Base-by-base conservation (phyloP, 2,113 vertebrate genomes). In the Oncorhynchus gorbuscha region DNA sequence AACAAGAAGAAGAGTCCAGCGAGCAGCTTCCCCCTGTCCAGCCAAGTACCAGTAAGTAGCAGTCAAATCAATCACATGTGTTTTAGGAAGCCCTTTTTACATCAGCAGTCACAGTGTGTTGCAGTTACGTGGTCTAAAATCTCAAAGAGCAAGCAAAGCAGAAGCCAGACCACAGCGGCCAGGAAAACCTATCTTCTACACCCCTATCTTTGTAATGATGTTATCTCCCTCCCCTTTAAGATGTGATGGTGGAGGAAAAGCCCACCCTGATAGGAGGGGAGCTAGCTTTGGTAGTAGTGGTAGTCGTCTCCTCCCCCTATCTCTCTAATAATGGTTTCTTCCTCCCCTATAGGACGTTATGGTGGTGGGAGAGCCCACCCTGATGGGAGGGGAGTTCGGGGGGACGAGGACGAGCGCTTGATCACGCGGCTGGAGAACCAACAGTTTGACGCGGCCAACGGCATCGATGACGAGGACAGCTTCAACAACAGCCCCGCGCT, bases 371-470 rank as follows among this genome's bases (percentile, higher is more conserved):
- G 97, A 99, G 93, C 97, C 97, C 87, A 99, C 97, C 39, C 94
- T 99, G 93, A 99, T 99, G 97, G 97, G 97, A 84, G 97, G 97
- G 77, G 97, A 99, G 94, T 99, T 99, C 72, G 97, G 97, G 97
- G 97, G 16, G 97, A 99, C 65, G 97, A 99, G 92, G 97, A 99
- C 3, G 97, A 99, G 94, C 95, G 97, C 84, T 95, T 99, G 91
- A 99, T 99, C 94, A 99, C 97, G 3, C 95, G 97, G 84, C 95
- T 99, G 95, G 97, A 99, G 94, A 99, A 99, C 94, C 99, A 97
- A 2, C 97, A 99, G 93, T 99, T 99, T 28, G 97, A 98, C 69
- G 97, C 97, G 1, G 96, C 97, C 93, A 99, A 99, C 2, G 97
- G 97, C 93, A 97, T 99, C 51, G 97, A 99, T 22, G 97, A 99